Evolutionary conservation across 2,113 vertebrate genomes (phyloP).

Genomic region (Mormyrus iriodes): DNA sequence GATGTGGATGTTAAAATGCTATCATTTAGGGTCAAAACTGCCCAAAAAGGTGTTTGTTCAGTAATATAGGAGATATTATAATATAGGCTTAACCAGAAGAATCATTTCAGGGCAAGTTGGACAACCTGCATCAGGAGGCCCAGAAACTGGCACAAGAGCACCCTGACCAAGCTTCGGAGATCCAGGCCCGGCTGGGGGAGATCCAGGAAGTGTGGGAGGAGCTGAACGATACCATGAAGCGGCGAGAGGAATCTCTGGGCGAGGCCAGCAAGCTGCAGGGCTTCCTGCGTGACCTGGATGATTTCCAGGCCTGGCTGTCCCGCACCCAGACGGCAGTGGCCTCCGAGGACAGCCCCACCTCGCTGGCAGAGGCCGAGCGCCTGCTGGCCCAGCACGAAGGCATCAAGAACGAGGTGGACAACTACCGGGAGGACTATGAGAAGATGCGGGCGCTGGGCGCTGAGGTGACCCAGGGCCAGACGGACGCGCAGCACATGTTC

Average conservation of each 20-base stretch:
- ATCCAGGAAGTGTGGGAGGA: constrained; percentile 82
- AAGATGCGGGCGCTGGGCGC: constrained; percentile 74
- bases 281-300: constrained; percentile 83
- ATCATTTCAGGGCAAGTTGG: constrained; percentile 66
- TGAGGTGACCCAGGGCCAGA: constrained; percentile 80
- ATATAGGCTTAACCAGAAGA: not conserved
- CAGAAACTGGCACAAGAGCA: constrained; percentile 69
- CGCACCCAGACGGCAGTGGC: constrained; percentile 83
- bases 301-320: constrained; percentile 87
- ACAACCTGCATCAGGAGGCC: constrained; percentile 70
- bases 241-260: constrained; percentile 78
- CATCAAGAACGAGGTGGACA: constrained; percentile 84
- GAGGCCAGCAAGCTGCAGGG: constrained; percentile 85
- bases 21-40: not conserved
- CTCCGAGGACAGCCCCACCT: constrained; percentile 82
- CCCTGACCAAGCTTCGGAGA: constrained; percentile 67
- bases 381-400: constrained; percentile 78
- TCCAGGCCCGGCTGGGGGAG: constrained; percentile 57
- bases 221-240: constrained; percentile 74
- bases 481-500: constrained; percentile 80
- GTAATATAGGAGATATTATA: not conserved
- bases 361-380: constrained; percentile 75
- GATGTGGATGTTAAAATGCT: too few species aligned
- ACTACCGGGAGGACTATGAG: constrained; percentile 80
- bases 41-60: not conserved